phyloP scores from a whole-genome alignment of 2,888 invertebrate species.

The Orgyia antiqua region DNA sequence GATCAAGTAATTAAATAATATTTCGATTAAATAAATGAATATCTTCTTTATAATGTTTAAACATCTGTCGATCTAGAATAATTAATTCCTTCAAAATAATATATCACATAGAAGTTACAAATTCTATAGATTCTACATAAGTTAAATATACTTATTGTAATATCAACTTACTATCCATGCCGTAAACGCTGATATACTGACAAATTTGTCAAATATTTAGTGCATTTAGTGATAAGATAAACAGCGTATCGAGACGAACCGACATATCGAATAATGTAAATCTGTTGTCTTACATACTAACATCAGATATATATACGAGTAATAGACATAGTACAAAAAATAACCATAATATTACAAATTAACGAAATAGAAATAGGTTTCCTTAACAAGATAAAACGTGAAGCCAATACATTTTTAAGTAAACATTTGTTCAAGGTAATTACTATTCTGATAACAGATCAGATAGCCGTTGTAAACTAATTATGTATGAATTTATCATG shows the following conservation, averaged over 20 bases:
- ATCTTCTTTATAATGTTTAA: too few species aligned
- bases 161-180: slow-evolving; percentile 51
- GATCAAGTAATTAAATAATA: too few species aligned
- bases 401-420: slow-evolving; percentile 19
- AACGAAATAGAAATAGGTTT: slow-evolving; percentile 16
- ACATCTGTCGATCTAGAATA: too few species aligned
- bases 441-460: slow-evolving; percentile 32
- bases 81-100: too few species aligned
- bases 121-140: too few species aligned
- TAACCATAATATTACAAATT: slow-evolving; percentile 5
- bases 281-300: slow-evolving; percentile 24
- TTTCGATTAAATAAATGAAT: too few species aligned
- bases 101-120: too few species aligned
- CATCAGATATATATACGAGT: slow-evolving; percentile 14
- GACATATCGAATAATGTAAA: slow-evolving; percentile 18
- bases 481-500: slow-evolving; percentile 23
- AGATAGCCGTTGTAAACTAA: slow-evolving; percentile 26
- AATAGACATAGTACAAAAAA: too few species aligned
- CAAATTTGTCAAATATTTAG: slow-evolving; percentile 35
- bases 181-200: slow-evolving; percentile 37
- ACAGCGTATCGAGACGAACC: slow-evolving; percentile 31
- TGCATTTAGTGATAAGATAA: slow-evolving; percentile 53
- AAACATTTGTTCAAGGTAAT: slow-evolving; percentile 39
- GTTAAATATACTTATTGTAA: slow-evolving; percentile 18
- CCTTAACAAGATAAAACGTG: slow-evolving; percentile 19